These are phyloP conservation scores for Melipona beecheii DNA, from an alignment of 2,888 invertebrate species.

Conservation along the genomic window DNA sequence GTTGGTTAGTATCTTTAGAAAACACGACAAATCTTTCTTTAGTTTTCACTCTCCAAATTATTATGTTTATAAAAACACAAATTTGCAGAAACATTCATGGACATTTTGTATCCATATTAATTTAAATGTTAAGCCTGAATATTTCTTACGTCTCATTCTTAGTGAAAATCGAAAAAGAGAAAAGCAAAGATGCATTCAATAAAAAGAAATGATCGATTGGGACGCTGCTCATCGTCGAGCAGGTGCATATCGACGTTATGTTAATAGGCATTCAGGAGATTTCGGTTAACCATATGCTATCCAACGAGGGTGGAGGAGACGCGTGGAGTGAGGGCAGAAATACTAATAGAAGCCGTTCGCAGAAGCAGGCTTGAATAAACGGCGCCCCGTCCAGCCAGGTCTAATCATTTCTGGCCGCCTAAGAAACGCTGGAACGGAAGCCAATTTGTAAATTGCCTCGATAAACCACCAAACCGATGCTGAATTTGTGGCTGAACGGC, in stretches of 20 bases:
- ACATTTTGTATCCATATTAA: no score
- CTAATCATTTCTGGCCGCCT: slow-evolving; percentile 58
- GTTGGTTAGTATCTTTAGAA: background rate
- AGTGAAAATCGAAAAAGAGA: background rate
- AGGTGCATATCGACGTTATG: slow-evolving; percentile 77
- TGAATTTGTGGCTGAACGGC: slow-evolving; percentile 37
- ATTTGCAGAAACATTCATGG: background rate
- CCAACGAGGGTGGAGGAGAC: slow-evolving; percentile 37
- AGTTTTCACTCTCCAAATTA: background rate
- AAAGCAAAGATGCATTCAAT: background rate
- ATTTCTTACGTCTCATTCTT: background rate
- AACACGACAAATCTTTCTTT: background rate
- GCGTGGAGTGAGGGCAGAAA: slow-evolving; percentile 52
- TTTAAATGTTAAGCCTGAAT: background rate
- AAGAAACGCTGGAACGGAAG: slow-evolving; percentile 66
- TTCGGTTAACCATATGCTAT: slow-evolving; percentile 77
- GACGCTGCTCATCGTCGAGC: slow-evolving; percentile 50
- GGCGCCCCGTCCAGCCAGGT: slow-evolving; percentile 54
- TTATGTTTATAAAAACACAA: background rate
- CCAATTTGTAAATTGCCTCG: slow-evolving; percentile 71
- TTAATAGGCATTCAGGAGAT: slow-evolving; percentile 72
- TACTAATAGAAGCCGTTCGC: slow-evolving; percentile 70
- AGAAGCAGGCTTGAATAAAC: slow-evolving; percentile 65
- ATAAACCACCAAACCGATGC: slow-evolving; percentile 58
- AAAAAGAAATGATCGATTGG: background rate